A percentile compares a stretch with the other conserved stretches of the same genome.
phyloP scores from a whole-genome alignment of 1,140 invertebrate species.

The Kradibia gibbosae region DNA sequence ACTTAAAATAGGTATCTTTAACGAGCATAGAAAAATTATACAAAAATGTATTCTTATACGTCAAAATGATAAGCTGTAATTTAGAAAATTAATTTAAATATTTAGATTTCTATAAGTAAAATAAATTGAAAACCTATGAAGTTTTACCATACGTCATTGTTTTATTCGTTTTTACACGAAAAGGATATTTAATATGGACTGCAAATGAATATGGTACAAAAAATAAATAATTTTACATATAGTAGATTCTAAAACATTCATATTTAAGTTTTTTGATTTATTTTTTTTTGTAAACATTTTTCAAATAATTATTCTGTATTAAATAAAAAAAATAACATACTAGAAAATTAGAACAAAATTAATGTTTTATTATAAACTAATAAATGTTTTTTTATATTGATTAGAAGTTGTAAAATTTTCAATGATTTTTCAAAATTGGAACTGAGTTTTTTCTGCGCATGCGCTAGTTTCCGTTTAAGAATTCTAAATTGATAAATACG shows the following conservation, averaged over 20 bases:
- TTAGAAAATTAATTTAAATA: background rate
- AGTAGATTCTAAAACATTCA: too few species aligned
- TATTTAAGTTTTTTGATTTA: too few species aligned
- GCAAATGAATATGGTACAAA: too few species aligned
- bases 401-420: background rate
- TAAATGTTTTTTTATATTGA: background rate
- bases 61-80: background rate
- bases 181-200: too few species aligned
- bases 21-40: too few species aligned
- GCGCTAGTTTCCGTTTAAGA: background rate
- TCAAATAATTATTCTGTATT: conserved; percentile 23
- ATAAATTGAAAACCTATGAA: background rate
- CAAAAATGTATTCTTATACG: conserved; percentile 7
- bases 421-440: background rate
- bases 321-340: background rate
- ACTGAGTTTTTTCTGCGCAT: background rate
- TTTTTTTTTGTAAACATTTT: too few species aligned
- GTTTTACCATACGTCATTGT: background rate
- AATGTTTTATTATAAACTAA: background rate
- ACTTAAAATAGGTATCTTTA: too few species aligned
- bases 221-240: too few species aligned
- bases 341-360: background rate
- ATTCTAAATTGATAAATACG: too few species aligned
- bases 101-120: background rate
- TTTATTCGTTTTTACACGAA: background rate